Base-by-base conservation (phyloP, 2,797 vertebrate species). In the Cyprinella venusta region DNA sequence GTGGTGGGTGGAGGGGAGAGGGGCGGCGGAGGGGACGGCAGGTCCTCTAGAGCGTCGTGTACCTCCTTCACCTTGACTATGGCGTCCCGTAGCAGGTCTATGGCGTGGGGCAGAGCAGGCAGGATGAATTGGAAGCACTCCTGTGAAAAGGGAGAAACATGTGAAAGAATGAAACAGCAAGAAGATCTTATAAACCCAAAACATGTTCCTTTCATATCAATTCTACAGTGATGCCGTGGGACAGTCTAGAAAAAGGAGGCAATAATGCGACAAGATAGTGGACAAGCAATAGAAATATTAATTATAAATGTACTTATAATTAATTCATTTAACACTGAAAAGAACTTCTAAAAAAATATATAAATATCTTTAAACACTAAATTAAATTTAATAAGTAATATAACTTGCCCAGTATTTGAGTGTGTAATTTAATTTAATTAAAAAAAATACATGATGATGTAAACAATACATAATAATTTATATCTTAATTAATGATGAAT, bases 41-140 rank as follows among this genome's bases (percentile, higher is more conserved):
- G 94, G 93, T 99, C 96, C 93, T 99, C 97, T 91, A 99, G 94
- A 86, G 97, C 97, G 79, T 97, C 95, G 1, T 99, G 98, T 2
- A 97, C 96, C 90, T 96, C 95, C 92, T 98, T 98, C 76, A 98
- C 95, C 93, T 96, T 95, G 86, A 99, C 97, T 74, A 95, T 93
- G 86, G 98, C 98, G 88, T 99, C 98, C 12, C 97, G 96, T 94
- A 99, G 94, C 90, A 99, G 96, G 91, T 99, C 98, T 83, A 99
- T 97, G 92, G 98, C 98, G 0, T 99, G 98, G 91, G 98, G 98
- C 94, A 99, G 96, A 89, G 98, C 98, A 84, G 98, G 98, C 93
- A 99, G 94, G 93, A 99, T 97, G 93, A 99, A 99, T 93, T 99
- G 98, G 93, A 99, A 99, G 92, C 98, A 99, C 96, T 99, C 98